phyloP scores from a whole-genome alignment of 2,113 vertebrate species.

The Corynorhinus townsendii region DNA sequence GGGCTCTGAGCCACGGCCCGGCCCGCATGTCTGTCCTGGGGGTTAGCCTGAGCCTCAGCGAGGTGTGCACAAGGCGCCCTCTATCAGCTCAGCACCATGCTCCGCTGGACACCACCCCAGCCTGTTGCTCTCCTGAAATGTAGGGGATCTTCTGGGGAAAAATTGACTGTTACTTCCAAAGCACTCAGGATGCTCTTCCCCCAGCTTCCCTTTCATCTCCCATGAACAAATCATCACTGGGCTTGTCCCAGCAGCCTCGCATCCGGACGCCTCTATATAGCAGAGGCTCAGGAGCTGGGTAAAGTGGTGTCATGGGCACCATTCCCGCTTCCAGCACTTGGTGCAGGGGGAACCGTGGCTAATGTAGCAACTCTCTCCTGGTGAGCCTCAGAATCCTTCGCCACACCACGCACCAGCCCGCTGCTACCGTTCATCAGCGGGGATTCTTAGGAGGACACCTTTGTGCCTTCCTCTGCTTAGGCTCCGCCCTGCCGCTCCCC shows the following conservation, averaged over 20 bases:
- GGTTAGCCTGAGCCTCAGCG: background rate
- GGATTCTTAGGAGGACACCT: background rate
- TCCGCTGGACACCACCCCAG: background rate
- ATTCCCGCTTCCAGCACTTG: background rate
- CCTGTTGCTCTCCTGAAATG: background rate
- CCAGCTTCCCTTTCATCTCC: background rate
- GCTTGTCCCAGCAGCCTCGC: background rate
- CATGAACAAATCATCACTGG: background rate
- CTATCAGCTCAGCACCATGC: background rate
- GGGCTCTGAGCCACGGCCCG: accelerated
- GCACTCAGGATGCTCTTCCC: background rate
- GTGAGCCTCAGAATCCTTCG: background rate
- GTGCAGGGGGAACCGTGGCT: background rate
- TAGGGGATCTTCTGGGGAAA: background rate
- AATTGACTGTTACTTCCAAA: background rate
- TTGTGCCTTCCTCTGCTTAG: background rate
- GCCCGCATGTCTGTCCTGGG: background rate
- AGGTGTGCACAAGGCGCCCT: too few species aligned
- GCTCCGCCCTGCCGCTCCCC: background rate
- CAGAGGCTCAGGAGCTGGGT: background rate
- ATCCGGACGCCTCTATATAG: background rate
- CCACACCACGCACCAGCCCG: background rate
- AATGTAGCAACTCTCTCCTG: background rate
- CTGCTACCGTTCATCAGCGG: too few species aligned
- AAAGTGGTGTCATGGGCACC: too few species aligned